Evolutionary conservation across 2,797 vertebrate species (phyloP).

Genomic region (Saxicola maurus): DNA sequence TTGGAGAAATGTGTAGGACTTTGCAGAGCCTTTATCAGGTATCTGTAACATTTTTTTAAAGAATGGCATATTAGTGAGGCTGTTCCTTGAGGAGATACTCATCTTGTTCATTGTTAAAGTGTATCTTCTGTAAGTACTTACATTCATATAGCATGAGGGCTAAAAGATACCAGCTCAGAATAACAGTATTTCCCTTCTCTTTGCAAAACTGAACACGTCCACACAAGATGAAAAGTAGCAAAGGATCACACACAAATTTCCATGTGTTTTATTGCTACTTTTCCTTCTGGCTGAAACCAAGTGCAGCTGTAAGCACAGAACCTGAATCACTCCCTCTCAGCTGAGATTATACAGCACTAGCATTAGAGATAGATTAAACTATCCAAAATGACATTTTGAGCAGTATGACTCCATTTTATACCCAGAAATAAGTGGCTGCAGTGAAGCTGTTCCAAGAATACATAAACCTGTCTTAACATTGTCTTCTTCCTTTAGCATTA

Average conservation of each 20-base stretch:
- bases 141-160: background rate
- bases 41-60: background rate
- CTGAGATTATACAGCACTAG: background rate
- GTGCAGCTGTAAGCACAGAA: background rate
- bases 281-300: constrained; percentile 20
- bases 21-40: background rate
- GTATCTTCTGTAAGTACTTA: background rate
- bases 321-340: background rate
- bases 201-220: background rate
- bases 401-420: background rate
- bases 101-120: background rate
- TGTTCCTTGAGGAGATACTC: background rate
- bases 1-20: background rate
- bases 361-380: background rate
- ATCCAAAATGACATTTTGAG: background rate
- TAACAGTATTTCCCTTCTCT: background rate
- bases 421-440: background rate
- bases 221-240: background rate
- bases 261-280: constrained; percentile 1
- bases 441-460: background rate
- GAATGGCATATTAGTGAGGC: background rate
- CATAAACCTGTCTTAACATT: background rate
- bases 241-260: constrained; percentile 18
- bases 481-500: background rate
- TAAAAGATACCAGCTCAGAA: background rate